Conservation (phyloP, 1,140 invertebrate genomes). For the Trichonephila clavipes region DNA sequence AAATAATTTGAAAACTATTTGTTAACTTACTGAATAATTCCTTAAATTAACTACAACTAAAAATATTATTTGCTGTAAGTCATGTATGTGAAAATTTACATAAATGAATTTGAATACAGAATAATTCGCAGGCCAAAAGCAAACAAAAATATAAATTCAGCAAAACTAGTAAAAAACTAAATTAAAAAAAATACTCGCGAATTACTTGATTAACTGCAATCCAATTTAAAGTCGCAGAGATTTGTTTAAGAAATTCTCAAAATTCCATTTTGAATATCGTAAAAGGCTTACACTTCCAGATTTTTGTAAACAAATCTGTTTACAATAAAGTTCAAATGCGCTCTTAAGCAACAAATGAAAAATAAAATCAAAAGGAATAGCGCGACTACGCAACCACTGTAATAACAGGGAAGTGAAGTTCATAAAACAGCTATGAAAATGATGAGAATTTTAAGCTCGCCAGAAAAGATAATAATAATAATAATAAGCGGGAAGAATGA, state of each 20-base stretch:
- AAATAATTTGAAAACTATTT: no score
- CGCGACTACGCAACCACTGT: slow-evolving; percentile 5
- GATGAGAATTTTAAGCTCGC: slow-evolving; percentile 60
- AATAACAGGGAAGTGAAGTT: slow-evolving; percentile 38
- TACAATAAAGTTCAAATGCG: background rate
- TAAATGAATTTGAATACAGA: background rate
- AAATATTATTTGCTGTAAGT: background rate
- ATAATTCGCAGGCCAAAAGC: background rate
- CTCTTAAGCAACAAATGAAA: slow-evolving; percentile 14
- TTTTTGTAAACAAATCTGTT: background rate
- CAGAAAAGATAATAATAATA: slow-evolving; percentile 69
- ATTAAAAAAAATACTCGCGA: background rate
- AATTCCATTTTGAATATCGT: background rate
- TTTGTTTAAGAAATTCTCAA: background rate
- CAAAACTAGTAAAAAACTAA: background rate
- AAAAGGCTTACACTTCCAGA: background rate
- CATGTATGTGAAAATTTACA: background rate
- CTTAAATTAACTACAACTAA: no score
- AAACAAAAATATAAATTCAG: no score
- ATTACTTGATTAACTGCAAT: background rate
- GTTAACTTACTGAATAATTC: no score
- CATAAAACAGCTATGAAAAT: slow-evolving; percentile 60
- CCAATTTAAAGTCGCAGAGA: background rate
- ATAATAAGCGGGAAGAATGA: slow-evolving; percentile 35
- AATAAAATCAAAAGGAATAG: background rate